These are phyloP conservation scores for Lytechinus pictus DNA, from an alignment of 35 echinoderm and acorn worm species.

Conservation along the genomic window DNA sequence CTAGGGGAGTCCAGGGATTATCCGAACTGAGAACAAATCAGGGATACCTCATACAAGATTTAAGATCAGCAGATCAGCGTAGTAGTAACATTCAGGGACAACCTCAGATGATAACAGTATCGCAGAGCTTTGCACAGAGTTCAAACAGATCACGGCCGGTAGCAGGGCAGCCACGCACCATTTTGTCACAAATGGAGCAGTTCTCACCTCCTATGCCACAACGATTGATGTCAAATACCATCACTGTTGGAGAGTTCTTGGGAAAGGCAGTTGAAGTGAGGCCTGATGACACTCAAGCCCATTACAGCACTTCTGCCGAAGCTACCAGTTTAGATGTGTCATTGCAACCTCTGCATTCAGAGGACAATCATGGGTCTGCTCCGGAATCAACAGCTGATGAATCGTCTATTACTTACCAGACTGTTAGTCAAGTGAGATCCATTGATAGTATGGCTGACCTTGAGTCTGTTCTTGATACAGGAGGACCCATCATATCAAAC, in stretches of 20 bases:
- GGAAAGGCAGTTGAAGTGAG: not conserved
- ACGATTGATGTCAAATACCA: not conserved
- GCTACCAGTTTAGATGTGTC: not conserved
- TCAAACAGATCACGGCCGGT: not conserved
- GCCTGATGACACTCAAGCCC: not conserved
- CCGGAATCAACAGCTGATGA: not conserved
- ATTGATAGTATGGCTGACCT: not conserved
- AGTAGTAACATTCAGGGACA: not conserved
- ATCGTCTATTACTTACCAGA: not conserved
- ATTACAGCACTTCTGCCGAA: not conserved
- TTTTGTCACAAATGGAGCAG: not conserved
- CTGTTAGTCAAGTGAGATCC: not conserved
- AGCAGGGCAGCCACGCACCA: not conserved
- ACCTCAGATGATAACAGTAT: not conserved
- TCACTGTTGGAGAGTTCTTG: not conserved
- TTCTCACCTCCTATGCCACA: not conserved
- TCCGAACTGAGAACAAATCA: not conserved
- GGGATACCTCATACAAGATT: not conserved
- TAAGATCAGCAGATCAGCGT: not conserved
- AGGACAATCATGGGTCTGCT: not conserved
- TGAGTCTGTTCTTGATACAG: not conserved
- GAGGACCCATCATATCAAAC: not conserved
- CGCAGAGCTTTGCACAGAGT: not conserved
- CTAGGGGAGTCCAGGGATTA: not conserved
- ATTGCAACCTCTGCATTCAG: not conserved